A percentile compares a stretch with the other conserved stretches of the same genome.
These are phyloP conservation scores for Herpetotheres cachinnans DNA, from an alignment of 2,113 vertebrate species.

Conservation along the genomic window DNA sequence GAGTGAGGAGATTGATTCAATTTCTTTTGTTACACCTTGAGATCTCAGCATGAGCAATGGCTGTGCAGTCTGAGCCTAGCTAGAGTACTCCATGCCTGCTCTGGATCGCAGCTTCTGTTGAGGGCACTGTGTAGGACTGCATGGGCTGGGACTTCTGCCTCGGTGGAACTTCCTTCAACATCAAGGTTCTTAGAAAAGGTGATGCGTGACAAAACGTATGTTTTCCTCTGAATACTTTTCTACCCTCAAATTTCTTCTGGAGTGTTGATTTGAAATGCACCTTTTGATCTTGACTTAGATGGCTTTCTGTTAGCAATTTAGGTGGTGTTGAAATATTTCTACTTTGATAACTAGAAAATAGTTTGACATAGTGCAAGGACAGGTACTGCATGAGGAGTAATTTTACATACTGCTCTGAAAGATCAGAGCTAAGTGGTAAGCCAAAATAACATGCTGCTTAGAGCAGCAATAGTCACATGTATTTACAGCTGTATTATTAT, in stretches of 20 bases:
- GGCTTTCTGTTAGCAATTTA: not conserved
- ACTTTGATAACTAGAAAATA: not conserved
- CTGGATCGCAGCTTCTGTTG: not conserved
- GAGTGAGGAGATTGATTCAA: not conserved
- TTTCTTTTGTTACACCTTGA: not conserved
- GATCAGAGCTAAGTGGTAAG: not conserved
- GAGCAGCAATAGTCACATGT: not conserved
- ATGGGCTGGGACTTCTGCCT: not conserved
- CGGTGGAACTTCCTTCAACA: not conserved
- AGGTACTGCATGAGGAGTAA: not conserved
- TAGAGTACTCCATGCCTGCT: not conserved
- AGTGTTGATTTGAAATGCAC: not conserved
- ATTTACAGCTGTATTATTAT: slow-evolving; percentile 38
- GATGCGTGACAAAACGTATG: not conserved
- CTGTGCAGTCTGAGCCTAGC: not conserved
- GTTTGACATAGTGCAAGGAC: not conserved
- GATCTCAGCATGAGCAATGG: not conserved
- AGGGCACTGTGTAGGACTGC: rapidly evolving
- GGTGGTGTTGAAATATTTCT: slow-evolving; percentile 14
- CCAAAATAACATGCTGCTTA: slow-evolving; percentile 14
- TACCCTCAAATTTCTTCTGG: not conserved
- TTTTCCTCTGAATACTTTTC: not conserved
- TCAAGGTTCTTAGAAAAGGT: not conserved
- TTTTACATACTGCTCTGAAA: not conserved
- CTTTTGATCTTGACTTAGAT: slow-evolving; percentile 1